Conservation (phyloP, 2,113 vertebrate species). For the Cervus canadensis region DNA sequence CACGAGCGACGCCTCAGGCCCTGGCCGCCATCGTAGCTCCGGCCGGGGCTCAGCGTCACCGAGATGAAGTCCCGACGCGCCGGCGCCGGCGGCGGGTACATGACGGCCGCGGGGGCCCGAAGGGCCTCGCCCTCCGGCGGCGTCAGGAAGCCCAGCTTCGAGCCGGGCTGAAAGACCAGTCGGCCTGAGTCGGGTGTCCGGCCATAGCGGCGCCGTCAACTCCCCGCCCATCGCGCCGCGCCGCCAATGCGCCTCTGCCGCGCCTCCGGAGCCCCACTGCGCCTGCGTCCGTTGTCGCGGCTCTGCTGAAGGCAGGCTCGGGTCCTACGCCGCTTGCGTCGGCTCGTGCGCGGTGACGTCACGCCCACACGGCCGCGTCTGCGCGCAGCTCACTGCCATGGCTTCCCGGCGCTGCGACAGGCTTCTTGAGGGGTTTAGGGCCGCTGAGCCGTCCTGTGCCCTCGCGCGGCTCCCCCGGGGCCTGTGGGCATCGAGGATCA, state of each 20-base stretch:
- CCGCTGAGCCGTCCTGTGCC: neutral
- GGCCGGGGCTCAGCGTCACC: constrained; percentile 82
- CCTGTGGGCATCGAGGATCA: neutral
- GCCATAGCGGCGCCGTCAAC: neutral
- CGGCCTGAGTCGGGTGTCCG: rapidly evolving
- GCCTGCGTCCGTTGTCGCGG: neutral
- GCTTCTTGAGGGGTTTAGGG: rapidly evolving
- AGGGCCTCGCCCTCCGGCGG: neutral
- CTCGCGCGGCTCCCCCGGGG: too few species aligned
- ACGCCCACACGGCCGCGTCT: rapidly evolving
- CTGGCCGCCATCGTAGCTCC: constrained; percentile 86
- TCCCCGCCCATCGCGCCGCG: neutral
- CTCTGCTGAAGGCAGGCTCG: rapidly evolving
- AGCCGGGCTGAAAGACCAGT: neutral
- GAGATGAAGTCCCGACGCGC: constrained; percentile 88
- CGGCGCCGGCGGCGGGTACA: constrained; percentile 76
- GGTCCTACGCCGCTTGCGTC: neutral
- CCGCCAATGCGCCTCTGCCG: neutral
- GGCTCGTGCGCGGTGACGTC: neutral
- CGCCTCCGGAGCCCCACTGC: neutral
- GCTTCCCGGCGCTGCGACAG: rapidly evolving
- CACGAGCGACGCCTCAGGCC: constrained; percentile 89
- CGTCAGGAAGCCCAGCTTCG: constrained; percentile 36
- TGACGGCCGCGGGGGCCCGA: constrained; percentile 33
- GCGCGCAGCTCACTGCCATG: rapidly evolving